phyloP scores from a whole-genome alignment of 2,888 invertebrate genomes.

The Adela reaumurella region DNA sequence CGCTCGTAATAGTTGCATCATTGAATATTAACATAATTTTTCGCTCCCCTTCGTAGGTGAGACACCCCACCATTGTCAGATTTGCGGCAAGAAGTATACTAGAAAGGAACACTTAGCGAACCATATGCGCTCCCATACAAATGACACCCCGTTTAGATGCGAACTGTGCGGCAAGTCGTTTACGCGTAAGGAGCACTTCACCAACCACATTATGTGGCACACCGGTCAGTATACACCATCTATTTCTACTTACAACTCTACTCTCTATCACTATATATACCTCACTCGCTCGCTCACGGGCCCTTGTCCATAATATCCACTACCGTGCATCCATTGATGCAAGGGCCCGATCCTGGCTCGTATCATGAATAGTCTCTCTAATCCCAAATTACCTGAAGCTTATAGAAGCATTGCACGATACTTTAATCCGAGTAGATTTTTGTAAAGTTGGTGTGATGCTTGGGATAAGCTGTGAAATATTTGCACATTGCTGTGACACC shows the following conservation, averaged over 20 bases:
- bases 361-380: too few relatives aligned
- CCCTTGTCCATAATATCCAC: background rate
- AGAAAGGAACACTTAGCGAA: constrained; percentile 85
- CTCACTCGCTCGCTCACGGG: background rate
- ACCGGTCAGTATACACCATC: constrained; percentile 56
- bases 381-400: too few relatives aligned
- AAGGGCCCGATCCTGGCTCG: too few relatives aligned
- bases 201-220: constrained; percentile 88
- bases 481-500: background rate
- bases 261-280: too few relatives aligned
- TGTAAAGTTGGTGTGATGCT: background rate
- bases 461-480: background rate
- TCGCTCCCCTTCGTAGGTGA: constrained; percentile 62
- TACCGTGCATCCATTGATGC: background rate
- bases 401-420: too few relatives aligned
- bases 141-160: constrained; percentile 84
- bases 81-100: constrained; percentile 85
- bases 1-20: constrained; percentile 45
- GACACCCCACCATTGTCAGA: constrained; percentile 83
- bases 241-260: background rate
- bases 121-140: constrained; percentile 85
- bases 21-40: constrained; percentile 51
- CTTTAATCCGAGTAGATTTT: too few relatives aligned
- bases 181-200: constrained; percentile 85
- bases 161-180: constrained; percentile 86